phyloP scores from a whole-genome alignment of 2,797 vertebrate species.

The Synaphobranchus kaupii region DNA sequence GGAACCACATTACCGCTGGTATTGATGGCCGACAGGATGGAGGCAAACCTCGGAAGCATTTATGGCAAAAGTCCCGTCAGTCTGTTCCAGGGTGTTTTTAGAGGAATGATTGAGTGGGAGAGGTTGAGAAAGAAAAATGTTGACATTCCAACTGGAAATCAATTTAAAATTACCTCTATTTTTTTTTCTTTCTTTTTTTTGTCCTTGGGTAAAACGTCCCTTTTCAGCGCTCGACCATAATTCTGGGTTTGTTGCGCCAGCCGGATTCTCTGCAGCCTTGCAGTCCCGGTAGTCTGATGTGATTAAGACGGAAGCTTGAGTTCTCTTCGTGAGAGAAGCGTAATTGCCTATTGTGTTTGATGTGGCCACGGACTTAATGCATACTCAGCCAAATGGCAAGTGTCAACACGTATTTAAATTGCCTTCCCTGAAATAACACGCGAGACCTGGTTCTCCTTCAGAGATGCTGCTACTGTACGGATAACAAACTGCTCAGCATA shows the following conservation, averaged over 20 bases:
- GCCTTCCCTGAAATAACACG: background rate
- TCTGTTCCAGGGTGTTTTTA: background rate
- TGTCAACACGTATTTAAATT: background rate
- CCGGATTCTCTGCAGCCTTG: background rate
- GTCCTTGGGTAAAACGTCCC: background rate
- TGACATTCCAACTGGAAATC: conserved; percentile 15
- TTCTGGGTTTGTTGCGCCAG: background rate
- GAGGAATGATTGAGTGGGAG: background rate
- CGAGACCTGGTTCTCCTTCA: background rate
- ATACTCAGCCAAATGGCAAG: background rate
- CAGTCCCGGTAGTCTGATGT: background rate
- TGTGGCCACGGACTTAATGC: background rate
- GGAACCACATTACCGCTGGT: background rate
- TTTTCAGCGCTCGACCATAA: background rate
- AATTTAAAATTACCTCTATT: background rate
- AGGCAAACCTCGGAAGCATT: background rate
- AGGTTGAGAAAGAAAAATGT: background rate
- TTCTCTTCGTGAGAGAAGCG: background rate
- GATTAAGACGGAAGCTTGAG: background rate
- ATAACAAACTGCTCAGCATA: background rate
- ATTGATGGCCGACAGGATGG: background rate
- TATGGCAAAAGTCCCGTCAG: background rate
- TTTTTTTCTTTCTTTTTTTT: background rate
- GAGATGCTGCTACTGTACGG: background rate
- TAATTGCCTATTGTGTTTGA: conserved; percentile 7